Evolutionary conservation across 1,140 invertebrate species (phyloP).

Genomic region (Acromyrmex echinatior): DNA sequence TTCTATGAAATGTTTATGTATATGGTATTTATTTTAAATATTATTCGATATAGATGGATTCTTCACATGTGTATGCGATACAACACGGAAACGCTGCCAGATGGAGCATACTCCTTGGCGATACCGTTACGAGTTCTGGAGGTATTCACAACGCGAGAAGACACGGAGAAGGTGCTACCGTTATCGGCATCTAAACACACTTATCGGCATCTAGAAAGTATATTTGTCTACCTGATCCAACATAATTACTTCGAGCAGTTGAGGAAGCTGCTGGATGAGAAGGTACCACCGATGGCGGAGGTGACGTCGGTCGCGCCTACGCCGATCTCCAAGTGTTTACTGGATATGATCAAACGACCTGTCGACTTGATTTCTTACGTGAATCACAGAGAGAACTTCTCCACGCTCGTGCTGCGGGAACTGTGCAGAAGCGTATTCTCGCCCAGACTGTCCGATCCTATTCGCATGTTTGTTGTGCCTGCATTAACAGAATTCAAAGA

Average conservation of each 20-base stretch:
- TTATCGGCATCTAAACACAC: conserved; percentile 77
- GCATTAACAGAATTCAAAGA: conserved; percentile 84
- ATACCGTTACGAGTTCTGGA: conserved; percentile 93
- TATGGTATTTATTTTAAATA: neutral
- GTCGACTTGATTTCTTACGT: conserved; percentile 86
- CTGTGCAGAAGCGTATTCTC: conserved; percentile 81
- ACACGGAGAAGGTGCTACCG: conserved; percentile 85
- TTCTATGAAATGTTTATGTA: no score
- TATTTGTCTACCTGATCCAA: conserved; percentile 83
- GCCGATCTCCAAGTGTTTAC: conserved; percentile 91
- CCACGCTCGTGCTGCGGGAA: conserved; percentile 77
- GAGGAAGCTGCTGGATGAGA: conserved; percentile 90
- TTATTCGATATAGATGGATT: conserved; percentile 77
- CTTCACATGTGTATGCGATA: conserved; percentile 82
- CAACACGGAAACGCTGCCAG: conserved; percentile 79
- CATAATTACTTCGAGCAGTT: conserved; percentile 91
- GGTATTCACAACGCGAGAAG: conserved; percentile 90
- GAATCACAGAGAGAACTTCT: conserved; percentile 82
- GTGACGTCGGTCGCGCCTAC: conserved; percentile 91
- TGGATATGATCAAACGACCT: conserved; percentile 92
- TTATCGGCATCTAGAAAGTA: conserved; percentile 77
- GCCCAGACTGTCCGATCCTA: conserved; percentile 83
- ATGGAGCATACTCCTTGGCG: conserved; percentile 88
- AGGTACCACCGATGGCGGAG: conserved; percentile 91
- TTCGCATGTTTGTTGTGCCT: conserved; percentile 86